Evolutionary conservation across 2,888 invertebrate species (phyloP), one percentile per base, ranked within the genome.

Genomic region (Apodemia duryi): DNA sequence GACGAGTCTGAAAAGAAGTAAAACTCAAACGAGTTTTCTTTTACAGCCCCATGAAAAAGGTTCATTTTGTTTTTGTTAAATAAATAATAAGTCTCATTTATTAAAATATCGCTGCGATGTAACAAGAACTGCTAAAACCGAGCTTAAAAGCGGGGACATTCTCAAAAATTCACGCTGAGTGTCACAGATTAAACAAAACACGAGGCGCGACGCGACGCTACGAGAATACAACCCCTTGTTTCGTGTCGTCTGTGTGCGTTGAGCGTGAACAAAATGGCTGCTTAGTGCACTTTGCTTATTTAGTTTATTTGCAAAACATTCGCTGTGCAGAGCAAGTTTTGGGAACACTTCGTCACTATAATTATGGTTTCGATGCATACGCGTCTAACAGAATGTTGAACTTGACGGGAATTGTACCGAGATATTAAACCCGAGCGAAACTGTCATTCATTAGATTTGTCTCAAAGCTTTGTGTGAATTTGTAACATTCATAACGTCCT

Each of bases 291-390:
- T 69, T 70, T 71, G 72, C 73, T 74, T 72, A 72, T 71, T 73
- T 71, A 68, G 69, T 74, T 72, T 75, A 74, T 73, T 74, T 71
- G 71, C 70, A 70, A 72, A 73, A 72, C 73, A 73, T 73, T 71
- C 69, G 69, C 70, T 69, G 72, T 69, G 68, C 65, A 67, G 68
- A 67, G 65, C 60, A 68, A 70, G 71, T 72, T 72, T 54, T 10
- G 61, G 64, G 57, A 68, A 68, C 65, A 68, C 68, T 71, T 64
- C 68, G 65, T 63, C 67, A 69, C 71, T 29, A 32, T 57, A 57
- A 57, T 57, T 57, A 57, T 29, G 32, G 57, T 57, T 57, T 32
- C 57, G 57, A 57, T 57, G 57, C 57, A 57, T 57, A 57, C 29
- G 57, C 57, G 57, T 49, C 13, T 49, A 49, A 49, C 57, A 32